A percentile compares a stretch with the other conserved stretches of the same genome.
phyloP scores from a whole-genome alignment of 1,140 invertebrate species.

The Calosoma granatense region DNA sequence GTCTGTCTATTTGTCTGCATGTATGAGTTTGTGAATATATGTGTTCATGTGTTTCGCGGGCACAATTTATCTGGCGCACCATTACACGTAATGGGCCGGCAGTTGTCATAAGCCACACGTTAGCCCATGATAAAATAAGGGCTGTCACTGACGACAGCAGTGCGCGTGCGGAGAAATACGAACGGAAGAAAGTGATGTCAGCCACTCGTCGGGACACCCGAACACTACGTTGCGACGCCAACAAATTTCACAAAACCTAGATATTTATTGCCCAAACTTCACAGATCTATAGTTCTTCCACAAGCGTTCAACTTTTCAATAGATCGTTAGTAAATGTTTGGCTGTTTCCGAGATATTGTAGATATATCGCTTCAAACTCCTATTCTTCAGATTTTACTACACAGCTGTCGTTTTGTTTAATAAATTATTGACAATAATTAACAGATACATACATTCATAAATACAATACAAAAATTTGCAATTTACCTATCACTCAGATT shows the following conservation, averaged over 20 bases:
- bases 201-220: neutral
- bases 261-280: neutral
- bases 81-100: slow-evolving; percentile 6
- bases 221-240: neutral
- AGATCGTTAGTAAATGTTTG: no score
- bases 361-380: no score
- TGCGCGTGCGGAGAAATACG: neutral
- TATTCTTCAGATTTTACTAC: no score
- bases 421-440: no score
- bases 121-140: slow-evolving; percentile 6
- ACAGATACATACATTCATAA: no score
- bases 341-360: no score
- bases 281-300: neutral
- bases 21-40: neutral
- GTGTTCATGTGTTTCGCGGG: neutral
- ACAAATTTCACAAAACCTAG: neutral
- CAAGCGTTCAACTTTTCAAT: no score
- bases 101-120: slow-evolving; percentile 8
- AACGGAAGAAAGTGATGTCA: slow-evolving; percentile 3
- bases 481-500: no score
- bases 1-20: neutral
- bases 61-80: slow-evolving; percentile 4
- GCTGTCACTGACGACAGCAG: neutral
- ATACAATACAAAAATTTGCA: no score
- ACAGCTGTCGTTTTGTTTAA: no score